Base-by-base conservation (phyloP, 2,797 vertebrate genomes). In the Poecilia picta region DNA sequence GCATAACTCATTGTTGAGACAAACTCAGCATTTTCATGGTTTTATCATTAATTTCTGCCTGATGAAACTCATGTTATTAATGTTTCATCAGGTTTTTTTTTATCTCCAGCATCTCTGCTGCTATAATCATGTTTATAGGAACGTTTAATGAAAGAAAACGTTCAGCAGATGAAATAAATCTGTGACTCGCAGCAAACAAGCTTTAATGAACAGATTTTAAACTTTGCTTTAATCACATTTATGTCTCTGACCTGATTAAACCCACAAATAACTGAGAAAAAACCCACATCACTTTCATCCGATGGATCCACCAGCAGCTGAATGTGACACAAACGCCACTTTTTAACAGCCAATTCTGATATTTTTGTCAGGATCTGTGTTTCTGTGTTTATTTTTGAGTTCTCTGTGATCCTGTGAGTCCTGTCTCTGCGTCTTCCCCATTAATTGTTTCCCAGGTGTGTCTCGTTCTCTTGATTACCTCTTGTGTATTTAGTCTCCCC, bases 161-260 rank as follows among this genome's bases (percentile, higher is more conserved):
- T 59, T 31, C 51, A 18, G 74, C 43, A 31, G 36, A 25, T 39
- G 18, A 39, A 39, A 66, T 18, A 80, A 76, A 80, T 70, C 66
- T 59, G 31, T n/a, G 53, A 11, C 53, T 59, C 25, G 16, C 68
- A 74, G 36, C n/a, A 68, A 45, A 76, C 72, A 41, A 18, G 75
- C 76, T 77, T 83, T 62, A 16, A 77, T 79, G 62, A 49, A 43
- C 79, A 88, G 70, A 79, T 77, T 74, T 75, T 66, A 82, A 82
- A 51, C 49, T 51, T 51, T 51, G 5, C 18, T 49, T 49, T 49
- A 51, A 51, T 51, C 46, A 36, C 10, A 1, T 79, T 84, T 64
- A 62, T 73, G 23, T 68, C 13, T 64, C 51, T 36, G 70, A 77
- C 51, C 74, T 43, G 31, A 76, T 55, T 71, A 72, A 13, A 73